phyloP scores from a whole-genome alignment of 2,113 vertebrate genomes.

The Ahaetulla prasina region DNA sequence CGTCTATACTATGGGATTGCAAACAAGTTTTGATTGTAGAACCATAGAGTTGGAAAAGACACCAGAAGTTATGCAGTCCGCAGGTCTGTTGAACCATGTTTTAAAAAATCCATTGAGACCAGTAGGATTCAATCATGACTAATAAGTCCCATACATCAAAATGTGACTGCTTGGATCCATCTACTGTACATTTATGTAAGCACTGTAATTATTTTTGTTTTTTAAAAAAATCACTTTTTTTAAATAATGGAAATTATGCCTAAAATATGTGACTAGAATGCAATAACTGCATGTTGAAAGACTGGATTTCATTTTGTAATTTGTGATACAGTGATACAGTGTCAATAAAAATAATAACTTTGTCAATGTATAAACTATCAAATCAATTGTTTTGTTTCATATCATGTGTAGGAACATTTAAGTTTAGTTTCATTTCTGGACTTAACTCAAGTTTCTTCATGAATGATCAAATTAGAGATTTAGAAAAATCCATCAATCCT shows the following conservation, averaged over 20 bases:
- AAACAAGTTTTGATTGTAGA: background rate
- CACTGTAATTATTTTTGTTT: background rate
- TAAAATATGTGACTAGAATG: background rate
- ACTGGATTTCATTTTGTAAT: background rate
- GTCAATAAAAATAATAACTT: conserved; percentile 1
- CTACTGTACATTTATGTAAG: background rate
- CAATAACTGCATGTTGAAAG: background rate
- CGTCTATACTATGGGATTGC: background rate
- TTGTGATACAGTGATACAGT: background rate
- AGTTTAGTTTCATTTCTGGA: background rate
- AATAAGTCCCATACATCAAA: background rate
- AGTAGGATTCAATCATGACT: background rate
- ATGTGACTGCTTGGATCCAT: background rate
- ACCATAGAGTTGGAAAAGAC: background rate
- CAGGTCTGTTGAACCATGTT: background rate
- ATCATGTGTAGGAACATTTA: background rate
- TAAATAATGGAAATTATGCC: background rate
- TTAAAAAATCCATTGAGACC: background rate
- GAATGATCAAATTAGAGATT: background rate
- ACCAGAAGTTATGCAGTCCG: background rate
- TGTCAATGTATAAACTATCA: background rate
- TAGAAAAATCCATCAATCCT: background rate
- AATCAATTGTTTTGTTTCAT: background rate
- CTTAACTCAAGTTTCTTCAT: background rate
- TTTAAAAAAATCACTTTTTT: background rate